Base-by-base conservation (phyloP, 2,888 invertebrate species). In the Euclidia mi region DNA sequence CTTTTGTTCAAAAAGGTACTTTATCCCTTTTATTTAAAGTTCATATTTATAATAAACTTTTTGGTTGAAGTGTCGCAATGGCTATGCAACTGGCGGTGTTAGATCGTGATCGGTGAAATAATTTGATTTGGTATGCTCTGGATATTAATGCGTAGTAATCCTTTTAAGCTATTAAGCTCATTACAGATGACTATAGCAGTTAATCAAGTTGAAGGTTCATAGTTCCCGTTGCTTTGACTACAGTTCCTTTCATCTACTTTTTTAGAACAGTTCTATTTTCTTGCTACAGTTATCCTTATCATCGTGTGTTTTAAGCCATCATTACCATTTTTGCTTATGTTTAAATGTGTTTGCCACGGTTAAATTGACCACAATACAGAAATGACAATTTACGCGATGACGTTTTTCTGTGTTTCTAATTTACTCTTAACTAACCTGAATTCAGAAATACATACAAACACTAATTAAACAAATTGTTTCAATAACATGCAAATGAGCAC, bases 61-160 rank as follows among this genome's bases (percentile, higher is more conserved):
- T 7, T 14, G n/a, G 6, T 1, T 6, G 17, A 10, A 14, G 1
- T 47, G 18, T 25, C 7, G 11, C 32, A 34, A 20, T 7, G 6
- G 29, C 15, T 38, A 37, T 37, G 45, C 47, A 40, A 37, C 46
- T 46, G 43, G 3, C 42, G 20, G 32, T 34, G n/a, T 37, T 12
- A 37, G 10, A 15, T 28, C 35, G 28, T 46, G 25, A 17, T 37
- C 38, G 25, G n/a, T 20, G 18, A 61, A 56, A 9, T 64, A 43
- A 65, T 57, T 28, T 1, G 45, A 73, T 73, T 71, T 14, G 71
- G 40, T 56, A 56, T 58, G 71, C 57, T 66, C 64, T 52, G 20
- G 14, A 53, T 53, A 41, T 34, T 61, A 62, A 38, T 25, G 51
- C 62, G 38, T 48, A 38, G 12, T 61, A 62, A 71, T 69, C 50